These are phyloP conservation scores for Platypus cylindrus DNA, from an alignment of 2,888 invertebrate species.

Conservation along the genomic window DNA sequence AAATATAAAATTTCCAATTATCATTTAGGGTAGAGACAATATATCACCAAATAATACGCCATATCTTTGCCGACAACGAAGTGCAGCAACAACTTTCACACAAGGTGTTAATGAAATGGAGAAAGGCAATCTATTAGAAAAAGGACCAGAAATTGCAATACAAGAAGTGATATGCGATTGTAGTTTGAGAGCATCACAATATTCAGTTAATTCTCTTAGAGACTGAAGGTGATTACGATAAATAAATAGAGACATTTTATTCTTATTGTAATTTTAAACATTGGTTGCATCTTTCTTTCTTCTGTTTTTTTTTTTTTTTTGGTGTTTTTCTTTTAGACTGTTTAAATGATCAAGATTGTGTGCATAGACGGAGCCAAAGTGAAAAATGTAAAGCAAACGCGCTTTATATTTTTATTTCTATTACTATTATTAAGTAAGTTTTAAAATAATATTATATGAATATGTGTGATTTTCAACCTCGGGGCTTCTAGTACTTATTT, in stretches of 20 bases:
- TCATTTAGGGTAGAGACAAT: constrained; percentile 43
- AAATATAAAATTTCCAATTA: background rate
- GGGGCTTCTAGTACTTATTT: too few species aligned
- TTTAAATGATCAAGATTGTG: too few species aligned
- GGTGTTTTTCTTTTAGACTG: too few species aligned
- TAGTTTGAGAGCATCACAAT: constrained; percentile 20
- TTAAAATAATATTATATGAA: too few species aligned
- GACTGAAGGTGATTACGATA: constrained; percentile 6
- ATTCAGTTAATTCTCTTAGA: constrained; percentile 16
- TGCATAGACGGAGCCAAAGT: too few species aligned
- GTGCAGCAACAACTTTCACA: constrained; percentile 39
- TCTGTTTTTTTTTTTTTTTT: too few species aligned
- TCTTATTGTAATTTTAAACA: too few species aligned
- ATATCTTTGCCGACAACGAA: constrained; percentile 69
- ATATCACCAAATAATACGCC: constrained; percentile 71
- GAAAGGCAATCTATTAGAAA: constrained; percentile 36
- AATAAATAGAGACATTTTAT: background rate
- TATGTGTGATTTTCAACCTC: too few species aligned
- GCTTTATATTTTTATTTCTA: too few species aligned
- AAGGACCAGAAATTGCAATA: constrained; percentile 16
- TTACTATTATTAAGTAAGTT: too few species aligned
- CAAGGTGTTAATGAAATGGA: constrained; percentile 39
- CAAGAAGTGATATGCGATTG: constrained; percentile 22
- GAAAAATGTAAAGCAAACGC: too few species aligned
- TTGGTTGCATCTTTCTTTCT: too few species aligned